Evolutionary conservation across 1,140 invertebrate species (phyloP).

Genomic region (Steinernema khuongi): DNA sequence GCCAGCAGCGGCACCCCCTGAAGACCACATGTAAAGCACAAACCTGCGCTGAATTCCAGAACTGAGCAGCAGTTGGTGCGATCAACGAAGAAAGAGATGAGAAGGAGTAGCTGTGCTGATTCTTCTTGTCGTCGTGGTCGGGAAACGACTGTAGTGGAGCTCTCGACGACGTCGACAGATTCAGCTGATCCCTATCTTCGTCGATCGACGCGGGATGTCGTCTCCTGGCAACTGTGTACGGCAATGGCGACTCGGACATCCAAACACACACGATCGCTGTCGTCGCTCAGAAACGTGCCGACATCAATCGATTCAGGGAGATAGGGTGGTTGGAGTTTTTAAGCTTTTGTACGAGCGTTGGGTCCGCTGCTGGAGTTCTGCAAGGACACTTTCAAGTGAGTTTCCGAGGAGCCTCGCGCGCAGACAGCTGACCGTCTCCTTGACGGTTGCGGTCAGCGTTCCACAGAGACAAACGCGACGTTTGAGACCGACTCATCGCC

Average conservation of each 20-base stretch:
- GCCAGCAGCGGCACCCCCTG: no score
- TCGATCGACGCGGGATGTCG: neutral
- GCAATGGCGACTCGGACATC: slow-evolving; percentile 12
- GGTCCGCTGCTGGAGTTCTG: neutral
- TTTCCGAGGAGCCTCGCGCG: no score
- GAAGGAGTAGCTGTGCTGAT: slow-evolving; percentile 1
- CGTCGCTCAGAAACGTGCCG: neutral
- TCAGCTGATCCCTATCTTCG: neutral
- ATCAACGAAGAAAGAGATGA: slow-evolving; percentile 13
- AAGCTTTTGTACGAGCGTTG: no score
- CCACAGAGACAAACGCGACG: neutral
- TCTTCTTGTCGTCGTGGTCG: slow-evolving; percentile 9
- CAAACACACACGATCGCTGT: neutral
- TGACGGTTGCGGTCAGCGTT: neutral
- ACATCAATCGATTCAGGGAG: neutral
- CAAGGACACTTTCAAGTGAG: neutral
- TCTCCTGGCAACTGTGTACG: slow-evolving; percentile 9
- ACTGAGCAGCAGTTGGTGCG: slow-evolving; percentile 26
- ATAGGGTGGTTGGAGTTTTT: no score
- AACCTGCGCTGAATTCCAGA: slow-evolving; percentile 42
- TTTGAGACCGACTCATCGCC: neutral
- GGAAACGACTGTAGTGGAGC: no score
- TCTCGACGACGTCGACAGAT: no score
- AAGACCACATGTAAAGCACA: no score
- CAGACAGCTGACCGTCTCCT: no score